phyloP scores from a whole-genome alignment of 2,113 vertebrate species.

The Agapornis roseicollis region DNA sequence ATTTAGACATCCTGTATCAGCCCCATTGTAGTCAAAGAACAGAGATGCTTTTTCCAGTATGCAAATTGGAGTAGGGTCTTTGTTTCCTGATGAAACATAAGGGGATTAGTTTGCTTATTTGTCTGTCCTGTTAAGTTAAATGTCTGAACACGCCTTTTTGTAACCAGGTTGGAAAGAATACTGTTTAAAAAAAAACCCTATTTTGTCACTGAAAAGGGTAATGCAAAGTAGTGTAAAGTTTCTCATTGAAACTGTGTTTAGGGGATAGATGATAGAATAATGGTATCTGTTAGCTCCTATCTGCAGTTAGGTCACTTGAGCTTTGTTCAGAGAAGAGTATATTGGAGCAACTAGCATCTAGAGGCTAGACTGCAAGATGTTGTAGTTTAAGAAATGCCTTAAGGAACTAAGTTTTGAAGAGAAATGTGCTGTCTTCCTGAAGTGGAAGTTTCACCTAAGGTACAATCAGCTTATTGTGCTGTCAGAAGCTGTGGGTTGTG shows the following conservation, averaged over 20 bases:
- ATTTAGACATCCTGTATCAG: not conserved
- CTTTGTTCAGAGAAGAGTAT: not conserved
- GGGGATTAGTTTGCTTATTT: not conserved
- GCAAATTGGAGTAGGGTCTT: not conserved
- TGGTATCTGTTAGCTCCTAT: not conserved
- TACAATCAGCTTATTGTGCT: fast-evolving
- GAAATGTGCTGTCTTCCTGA: not conserved
- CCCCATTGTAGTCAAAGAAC: not conserved
- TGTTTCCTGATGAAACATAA: not conserved
- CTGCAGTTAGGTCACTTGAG: not conserved
- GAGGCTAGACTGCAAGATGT: not conserved
- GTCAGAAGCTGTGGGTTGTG: not conserved
- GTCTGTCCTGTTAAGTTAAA: not conserved
- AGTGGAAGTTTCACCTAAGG: not conserved
- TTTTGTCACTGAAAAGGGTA: not conserved
- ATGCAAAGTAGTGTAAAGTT: not conserved
- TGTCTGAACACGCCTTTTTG: not conserved
- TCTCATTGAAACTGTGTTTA: not conserved
- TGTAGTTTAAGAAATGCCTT: not conserved
- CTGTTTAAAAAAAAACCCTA: not conserved
- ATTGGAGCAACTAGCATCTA: not conserved
- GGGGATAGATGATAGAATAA: not conserved
- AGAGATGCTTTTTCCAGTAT: not conserved
- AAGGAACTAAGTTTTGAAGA: not conserved
- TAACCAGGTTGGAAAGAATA: not conserved